phyloP scores from a whole-genome alignment of 1,140 invertebrate species.

The Tachypleus tridentatus region DNA sequence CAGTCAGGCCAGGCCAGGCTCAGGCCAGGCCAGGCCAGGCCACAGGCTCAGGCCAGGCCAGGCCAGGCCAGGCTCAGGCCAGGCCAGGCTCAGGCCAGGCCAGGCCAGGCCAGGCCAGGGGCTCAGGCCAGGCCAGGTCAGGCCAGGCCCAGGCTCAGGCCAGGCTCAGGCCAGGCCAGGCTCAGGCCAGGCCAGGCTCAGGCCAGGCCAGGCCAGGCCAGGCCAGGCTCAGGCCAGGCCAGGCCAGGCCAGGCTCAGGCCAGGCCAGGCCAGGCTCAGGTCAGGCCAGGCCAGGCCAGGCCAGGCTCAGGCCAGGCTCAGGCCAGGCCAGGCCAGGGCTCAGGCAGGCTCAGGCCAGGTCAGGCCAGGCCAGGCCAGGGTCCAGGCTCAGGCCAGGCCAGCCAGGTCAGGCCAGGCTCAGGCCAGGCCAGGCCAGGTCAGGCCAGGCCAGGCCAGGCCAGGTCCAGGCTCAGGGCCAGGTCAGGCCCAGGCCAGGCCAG shows the following conservation, averaged over 20 bases:
- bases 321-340: slow-evolving; percentile 23
- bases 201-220: slow-evolving; percentile 26
- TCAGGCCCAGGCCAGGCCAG: no score
- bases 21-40: slow-evolving; percentile 27
- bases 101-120: slow-evolving; percentile 16
- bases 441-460: no score
- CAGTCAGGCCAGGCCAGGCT: no score
- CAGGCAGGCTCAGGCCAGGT: no score
- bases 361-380: no score
- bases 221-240: slow-evolving; percentile 19
- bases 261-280: slow-evolving; percentile 24
- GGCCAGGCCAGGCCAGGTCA: no score
- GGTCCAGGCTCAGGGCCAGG: no score
- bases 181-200: slow-evolving; percentile 25
- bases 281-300: slow-evolving; percentile 22
- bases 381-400: no score
- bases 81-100: slow-evolving; percentile 20
- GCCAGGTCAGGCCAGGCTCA: no score
- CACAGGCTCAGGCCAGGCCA: slow-evolving; percentile 23
- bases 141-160: slow-evolving; percentile 21
- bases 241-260: slow-evolving; percentile 23
- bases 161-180: slow-evolving; percentile 23
- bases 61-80: slow-evolving; percentile 17
- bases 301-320: slow-evolving; percentile 18
- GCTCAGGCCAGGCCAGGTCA: slow-evolving; percentile 25